These are phyloP conservation scores for Nematolebias whitei DNA, from an alignment of 2,113 vertebrate species.

Conservation along the genomic window DNA sequence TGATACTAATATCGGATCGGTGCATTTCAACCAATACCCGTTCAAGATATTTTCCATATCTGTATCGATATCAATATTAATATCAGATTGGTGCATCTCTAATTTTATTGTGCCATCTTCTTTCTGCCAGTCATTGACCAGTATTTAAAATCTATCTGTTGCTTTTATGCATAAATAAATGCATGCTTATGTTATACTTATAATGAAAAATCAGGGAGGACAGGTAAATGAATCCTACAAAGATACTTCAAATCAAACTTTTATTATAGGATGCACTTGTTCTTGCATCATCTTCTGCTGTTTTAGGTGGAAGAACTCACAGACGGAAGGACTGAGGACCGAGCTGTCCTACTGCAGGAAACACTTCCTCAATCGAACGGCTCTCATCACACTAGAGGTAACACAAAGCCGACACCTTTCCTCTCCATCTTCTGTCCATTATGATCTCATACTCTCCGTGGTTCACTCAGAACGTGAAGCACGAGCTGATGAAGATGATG, in stretches of 20 bases:
- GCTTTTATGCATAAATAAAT: too few relatives aligned
- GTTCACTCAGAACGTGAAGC: conserved; percentile 86
- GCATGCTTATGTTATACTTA: neutral
- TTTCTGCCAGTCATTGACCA: neutral
- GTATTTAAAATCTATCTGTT: neutral
- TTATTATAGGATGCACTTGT: neutral
- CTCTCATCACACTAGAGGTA: conserved; percentile 94
- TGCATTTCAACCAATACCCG: too few relatives aligned
- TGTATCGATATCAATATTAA: too few relatives aligned
- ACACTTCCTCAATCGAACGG: conserved; percentile 91
- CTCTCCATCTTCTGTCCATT: too few relatives aligned
- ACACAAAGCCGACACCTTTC: neutral
- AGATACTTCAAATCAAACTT: neutral
- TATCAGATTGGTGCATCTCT: too few relatives aligned
- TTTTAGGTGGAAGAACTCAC: conserved; percentile 88
- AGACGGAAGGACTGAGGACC: conserved; percentile 81
- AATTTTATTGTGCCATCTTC: neutral
- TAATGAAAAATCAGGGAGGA: neutral
- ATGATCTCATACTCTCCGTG: neutral
- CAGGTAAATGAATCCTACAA: too few relatives aligned
- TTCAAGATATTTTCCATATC: too few relatives aligned
- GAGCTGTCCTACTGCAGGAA: conserved; percentile 89
- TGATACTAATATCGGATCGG: too few relatives aligned
- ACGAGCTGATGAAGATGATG: conserved; percentile 90
- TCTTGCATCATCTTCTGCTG: neutral